A percentile compares a stretch with the other conserved stretches of the same genome.
phyloP scores from a whole-genome alignment of 37 sponge, comb jelly and placozoan species.

The Geodia barretti region DNA sequence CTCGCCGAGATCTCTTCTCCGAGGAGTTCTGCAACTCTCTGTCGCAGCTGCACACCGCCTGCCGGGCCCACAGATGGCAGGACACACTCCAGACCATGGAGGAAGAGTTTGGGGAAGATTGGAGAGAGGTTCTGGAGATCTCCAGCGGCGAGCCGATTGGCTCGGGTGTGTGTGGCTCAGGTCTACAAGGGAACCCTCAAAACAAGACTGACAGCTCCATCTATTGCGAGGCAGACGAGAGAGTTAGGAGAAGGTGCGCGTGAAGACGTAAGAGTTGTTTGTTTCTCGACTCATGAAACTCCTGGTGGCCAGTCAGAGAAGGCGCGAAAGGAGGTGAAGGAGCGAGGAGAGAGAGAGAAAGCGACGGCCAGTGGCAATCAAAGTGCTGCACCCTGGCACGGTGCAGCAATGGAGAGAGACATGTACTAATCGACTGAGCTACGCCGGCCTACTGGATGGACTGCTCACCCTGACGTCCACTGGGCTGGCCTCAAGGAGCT shows the following conservation, averaged over 20 bases:
- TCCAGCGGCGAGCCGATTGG: constrained; percentile 47
- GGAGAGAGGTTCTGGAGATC: constrained; percentile 39
- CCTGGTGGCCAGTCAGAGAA: background rate
- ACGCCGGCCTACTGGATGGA: constrained; percentile 65
- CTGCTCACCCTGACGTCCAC: constrained; percentile 42
- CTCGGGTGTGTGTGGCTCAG: constrained; percentile 76
- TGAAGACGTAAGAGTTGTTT: background rate
- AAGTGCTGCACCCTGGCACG: constrained; percentile 66
- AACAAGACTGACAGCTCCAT: no score
- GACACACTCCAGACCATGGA: constrained; percentile 38
- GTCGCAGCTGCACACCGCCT: constrained; percentile 56
- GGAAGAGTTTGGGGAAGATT: constrained; percentile 41
- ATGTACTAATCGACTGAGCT: constrained; percentile 36
- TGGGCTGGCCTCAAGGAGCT: constrained; percentile 66
- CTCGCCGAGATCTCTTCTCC: constrained; percentile 60
- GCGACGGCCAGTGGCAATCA: constrained; percentile 57
- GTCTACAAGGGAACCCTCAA: constrained; percentile 56
- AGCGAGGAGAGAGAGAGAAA: no score
- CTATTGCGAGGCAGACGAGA: background rate
- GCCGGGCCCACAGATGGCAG: constrained; percentile 55
- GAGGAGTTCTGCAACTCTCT: constrained; percentile 51
- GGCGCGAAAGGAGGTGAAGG: background rate
- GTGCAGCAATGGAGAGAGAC: constrained; percentile 42
- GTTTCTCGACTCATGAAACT: background rate
- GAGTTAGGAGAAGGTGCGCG: background rate